phyloP scores from a whole-genome alignment of 2,797 vertebrate species.

The Anguilla pacifica region DNA sequence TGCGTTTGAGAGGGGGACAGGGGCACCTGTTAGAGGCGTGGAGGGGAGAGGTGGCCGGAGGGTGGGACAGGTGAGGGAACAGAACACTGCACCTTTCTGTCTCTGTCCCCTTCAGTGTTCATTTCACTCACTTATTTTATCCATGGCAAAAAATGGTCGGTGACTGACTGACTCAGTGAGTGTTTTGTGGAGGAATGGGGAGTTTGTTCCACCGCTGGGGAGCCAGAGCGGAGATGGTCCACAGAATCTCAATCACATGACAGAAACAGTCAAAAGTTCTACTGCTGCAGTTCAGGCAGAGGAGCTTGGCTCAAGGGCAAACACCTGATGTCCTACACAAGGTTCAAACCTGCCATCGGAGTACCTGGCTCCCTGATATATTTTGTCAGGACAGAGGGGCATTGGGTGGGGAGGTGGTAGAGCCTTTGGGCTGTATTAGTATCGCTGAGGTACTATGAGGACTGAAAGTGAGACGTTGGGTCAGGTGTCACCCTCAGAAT shows the following conservation, averaged over 20 bases:
- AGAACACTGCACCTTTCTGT: slow-evolving; percentile 52
- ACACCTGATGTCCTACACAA: neutral
- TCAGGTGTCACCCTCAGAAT: no score
- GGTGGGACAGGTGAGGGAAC: no score
- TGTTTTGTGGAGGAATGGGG: no score
- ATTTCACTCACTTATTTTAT: no score
- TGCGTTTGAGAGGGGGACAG: slow-evolving; percentile 92
- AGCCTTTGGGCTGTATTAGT: neutral
- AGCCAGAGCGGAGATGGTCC: no score
- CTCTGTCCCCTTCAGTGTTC: slow-evolving; percentile 20
- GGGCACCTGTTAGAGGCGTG: slow-evolving; percentile 84
- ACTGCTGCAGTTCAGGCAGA: neutral
- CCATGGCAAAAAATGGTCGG: neutral
- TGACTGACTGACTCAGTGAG: no score
- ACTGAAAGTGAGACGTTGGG: neutral
- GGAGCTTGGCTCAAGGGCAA: neutral
- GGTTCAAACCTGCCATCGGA: neutral
- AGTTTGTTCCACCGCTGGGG: no score
- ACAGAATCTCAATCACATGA: neutral
- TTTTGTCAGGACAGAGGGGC: neutral
- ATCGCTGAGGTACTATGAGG: neutral
- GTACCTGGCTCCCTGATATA: neutral
- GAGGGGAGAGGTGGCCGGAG: slow-evolving; percentile 25
- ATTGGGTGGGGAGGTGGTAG: neutral
- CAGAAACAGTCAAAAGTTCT: neutral